Conservation (phyloP, 2,888 invertebrate species). For the Microdon myrmicae region DNA sequence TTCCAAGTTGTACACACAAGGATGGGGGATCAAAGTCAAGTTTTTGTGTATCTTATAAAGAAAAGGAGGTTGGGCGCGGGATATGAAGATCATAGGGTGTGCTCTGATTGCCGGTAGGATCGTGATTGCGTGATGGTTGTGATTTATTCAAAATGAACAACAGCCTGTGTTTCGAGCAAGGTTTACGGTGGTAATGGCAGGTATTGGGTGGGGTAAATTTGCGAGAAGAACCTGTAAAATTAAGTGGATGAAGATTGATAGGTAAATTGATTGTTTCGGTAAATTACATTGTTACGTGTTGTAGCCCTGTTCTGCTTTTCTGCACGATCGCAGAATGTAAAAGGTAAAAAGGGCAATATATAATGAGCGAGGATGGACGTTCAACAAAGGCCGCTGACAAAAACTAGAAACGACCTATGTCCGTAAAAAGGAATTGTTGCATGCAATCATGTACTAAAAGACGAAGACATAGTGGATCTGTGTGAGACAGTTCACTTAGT, state of each 20-base stretch:
- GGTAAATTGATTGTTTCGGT: conserved; percentile 46
- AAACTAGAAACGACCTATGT: too few relatives aligned
- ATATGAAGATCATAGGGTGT: conserved; percentile 42
- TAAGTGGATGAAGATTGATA: conserved; percentile 49
- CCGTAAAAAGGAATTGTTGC: too few relatives aligned
- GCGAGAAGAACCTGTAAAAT: conserved; percentile 27
- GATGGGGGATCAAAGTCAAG: conserved; percentile 14
- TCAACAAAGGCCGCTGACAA: too few relatives aligned
- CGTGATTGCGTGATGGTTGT: conserved; percentile 51
- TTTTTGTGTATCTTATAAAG: conserved; percentile 6
- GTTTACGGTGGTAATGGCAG: conserved; percentile 2
- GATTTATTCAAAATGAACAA: conserved; percentile 47
- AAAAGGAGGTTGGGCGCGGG: conserved; percentile 13
- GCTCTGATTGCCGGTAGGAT: conserved; percentile 32
- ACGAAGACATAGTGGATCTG: too few relatives aligned
- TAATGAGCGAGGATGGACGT: too few relatives aligned
- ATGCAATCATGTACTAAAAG: too few relatives aligned
- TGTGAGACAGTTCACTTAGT: too few relatives aligned
- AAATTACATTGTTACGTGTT: conserved; percentile 49
- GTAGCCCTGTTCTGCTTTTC: too few relatives aligned
- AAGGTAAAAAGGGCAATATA: too few relatives aligned
- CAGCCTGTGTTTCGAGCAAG: conserved; percentile 16
- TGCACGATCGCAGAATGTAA: too few relatives aligned
- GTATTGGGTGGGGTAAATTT: background rate
- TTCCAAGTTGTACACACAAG: conserved; percentile 34